Evolutionary conservation across 1,140 invertebrate genomes (phyloP), one percentile per base, ranked within the genome.

Genomic region (Lineus longissimus): DNA sequence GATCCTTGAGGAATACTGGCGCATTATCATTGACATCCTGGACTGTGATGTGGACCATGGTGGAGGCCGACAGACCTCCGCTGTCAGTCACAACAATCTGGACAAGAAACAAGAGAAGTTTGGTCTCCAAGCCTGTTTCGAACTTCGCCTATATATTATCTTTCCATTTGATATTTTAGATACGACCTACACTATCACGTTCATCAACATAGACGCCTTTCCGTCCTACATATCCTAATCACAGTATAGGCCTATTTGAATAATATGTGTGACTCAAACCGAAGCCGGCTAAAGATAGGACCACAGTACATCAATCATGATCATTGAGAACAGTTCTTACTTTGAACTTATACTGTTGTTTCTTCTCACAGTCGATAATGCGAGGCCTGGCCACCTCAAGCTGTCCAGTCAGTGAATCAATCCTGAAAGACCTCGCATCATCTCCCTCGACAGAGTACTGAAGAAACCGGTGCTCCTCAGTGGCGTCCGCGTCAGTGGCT

Each of bases 1-100:
- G 22, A 1, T 54, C 36, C n/a, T 55, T 22, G 2, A 9, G 2
- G 30, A 67, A 64, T 11, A n/a, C 22, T 7, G 65, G 65, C 0
- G 51, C 40, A 36, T 67, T 67, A 31, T 67, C 65, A 27, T 67
- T 67, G 4, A 64, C 47, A 55, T 67, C 65, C 1, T 57, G 55
- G n/a, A 67, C 54, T 2, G 58, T 33, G 25, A 67, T 64, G n/a
- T 43, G 19, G 33, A 67, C 29, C 22, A 33, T 31, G 29, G 65
- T 43, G 22, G 23, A 1, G 27, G 57, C 54, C 22, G 41, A 27
- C 13, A 60, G 31, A 19, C 62, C 62, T 25, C 33, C 30, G 19
- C 36, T 40, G 45, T 67, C 65, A 47, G 27, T 55, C 15, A 58
- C 65, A 0, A 59, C 30, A 7, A 67, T 19, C 65, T 67, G 36